These are phyloP conservation scores for Zosterops borbonicus DNA, from an alignment of 2,113 vertebrate genomes.

Conservation along the genomic window DNA sequence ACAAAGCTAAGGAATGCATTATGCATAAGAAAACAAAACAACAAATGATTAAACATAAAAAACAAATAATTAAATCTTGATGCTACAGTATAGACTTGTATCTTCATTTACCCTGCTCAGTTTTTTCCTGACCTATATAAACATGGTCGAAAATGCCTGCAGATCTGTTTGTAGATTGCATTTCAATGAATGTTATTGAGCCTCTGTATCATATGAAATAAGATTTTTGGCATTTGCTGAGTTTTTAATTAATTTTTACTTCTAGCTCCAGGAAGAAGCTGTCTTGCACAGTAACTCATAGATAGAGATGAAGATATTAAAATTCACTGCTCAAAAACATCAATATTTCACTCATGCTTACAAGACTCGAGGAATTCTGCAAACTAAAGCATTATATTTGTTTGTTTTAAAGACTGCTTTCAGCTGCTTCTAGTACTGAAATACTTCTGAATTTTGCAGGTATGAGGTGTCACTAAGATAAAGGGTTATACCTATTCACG, in stretches of 20 bases:
- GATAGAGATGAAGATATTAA: neutral
- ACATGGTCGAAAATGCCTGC: neutral
- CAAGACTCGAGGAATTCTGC: neutral
- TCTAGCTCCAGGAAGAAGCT: neutral
- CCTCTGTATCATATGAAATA: neutral
- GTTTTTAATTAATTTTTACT: slow-evolving; percentile 33
- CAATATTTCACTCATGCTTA: neutral
- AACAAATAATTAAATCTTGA: neutral
- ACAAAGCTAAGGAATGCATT: neutral
- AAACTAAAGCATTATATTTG: neutral
- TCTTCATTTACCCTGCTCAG: neutral
- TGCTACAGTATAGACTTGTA: neutral
- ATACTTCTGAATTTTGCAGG: neutral
- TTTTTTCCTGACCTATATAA: neutral
- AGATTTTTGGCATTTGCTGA: neutral
- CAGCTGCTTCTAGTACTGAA: slow-evolving; percentile 4
- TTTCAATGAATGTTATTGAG: neutral
- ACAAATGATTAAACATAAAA: neutral
- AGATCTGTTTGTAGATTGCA: neutral
- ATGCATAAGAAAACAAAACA: neutral
- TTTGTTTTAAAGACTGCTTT: slow-evolving; percentile 6
- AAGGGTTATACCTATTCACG: slow-evolving; percentile 20
- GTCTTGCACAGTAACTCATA: neutral
- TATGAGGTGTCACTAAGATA: neutral
- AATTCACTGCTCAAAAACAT: neutral